Evolutionary conservation across 2,113 vertebrate species (phyloP), one percentile per base, ranked within the genome.

Genomic region (Reinhardtius hippoglossoides): DNA sequence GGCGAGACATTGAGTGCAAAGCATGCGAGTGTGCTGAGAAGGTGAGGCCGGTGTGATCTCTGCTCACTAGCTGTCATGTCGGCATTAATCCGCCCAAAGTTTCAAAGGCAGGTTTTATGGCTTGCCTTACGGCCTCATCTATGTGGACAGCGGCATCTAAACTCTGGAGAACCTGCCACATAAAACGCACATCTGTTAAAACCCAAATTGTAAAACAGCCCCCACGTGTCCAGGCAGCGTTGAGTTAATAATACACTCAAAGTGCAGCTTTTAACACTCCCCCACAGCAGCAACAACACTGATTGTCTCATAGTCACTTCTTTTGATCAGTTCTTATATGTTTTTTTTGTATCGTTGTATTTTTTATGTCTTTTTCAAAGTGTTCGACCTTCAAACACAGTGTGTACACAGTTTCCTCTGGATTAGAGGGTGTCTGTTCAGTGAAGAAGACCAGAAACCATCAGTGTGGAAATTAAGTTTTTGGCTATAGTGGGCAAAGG

Each of bases 51-150:
- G 79, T 91, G 79, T 83, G 88, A 94, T 94, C 94, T 90, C 92
- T 93, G 87, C 92, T 91, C 92, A 80, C 93, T 91, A 1, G 92
- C 91, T 90, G 93, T 93, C 94, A 26, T 93, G 95, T 94, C 87
- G 83, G 92, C 94, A 93, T 94, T 95, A 92, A 95, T 95, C 94
- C 92, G 86, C 94, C n/a, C 92, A 95, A 84, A 78, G 90, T 96
- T 96, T 96, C 95, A 96, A 95, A 96, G 94, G 91, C 94, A 94
- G 94, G 90, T 94, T 96, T 96, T 95, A 96, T 94, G 94, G 94
- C 92, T 94, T 94, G 90, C 93, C 94, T 95, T 93, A 94, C 93
- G 92, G 94, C 92, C 86, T 90, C 76, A 62, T 95, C 88, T 90
- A 91, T 92, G 93, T 90, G 95, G 95, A 96, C 95, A 91, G 91